Conservation (phyloP, 2,888 invertebrate genomes). For the Dolichopus griseipennis region DNA sequence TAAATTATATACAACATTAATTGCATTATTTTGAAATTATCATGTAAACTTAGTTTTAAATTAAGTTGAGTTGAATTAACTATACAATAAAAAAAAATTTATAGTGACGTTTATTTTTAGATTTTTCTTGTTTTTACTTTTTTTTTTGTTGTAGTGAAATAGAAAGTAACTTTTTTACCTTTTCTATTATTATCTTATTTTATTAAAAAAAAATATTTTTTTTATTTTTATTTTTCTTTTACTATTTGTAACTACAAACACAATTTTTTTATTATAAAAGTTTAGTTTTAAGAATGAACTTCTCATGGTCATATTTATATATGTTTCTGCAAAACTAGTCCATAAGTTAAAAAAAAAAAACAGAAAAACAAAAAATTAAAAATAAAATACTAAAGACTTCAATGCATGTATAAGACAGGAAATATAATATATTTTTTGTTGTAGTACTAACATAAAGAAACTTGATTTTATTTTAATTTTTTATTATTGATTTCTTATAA, state of each 20-base stretch:
- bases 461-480: neutral
- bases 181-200: too few species aligned
- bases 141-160: neutral
- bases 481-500: too few species aligned
- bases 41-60: too few species aligned
- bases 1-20: too few species aligned
- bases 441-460: neutral
- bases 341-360: conserved; percentile 13
- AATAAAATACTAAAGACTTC: conserved; percentile 23
- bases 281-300: neutral
- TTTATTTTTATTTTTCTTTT: neutral
- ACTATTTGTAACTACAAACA: neutral
- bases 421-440: conserved; percentile 8
- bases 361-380: conserved; percentile 12
- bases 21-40: too few species aligned
- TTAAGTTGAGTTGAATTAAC: too few species aligned
- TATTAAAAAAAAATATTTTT: neutral
- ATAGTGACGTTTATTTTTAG: too few species aligned
- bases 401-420: conserved; percentile 17
- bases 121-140: too few species aligned
- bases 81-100: too few species aligned
- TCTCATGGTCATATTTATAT: conserved; percentile 9
- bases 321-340: conserved; percentile 14
- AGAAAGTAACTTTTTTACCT: neutral
- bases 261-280: neutral